These are phyloP conservation scores for Zootermopsis nevadensis DNA, from an alignment of 2,888 invertebrate species.

Conservation along the genomic window DNA sequence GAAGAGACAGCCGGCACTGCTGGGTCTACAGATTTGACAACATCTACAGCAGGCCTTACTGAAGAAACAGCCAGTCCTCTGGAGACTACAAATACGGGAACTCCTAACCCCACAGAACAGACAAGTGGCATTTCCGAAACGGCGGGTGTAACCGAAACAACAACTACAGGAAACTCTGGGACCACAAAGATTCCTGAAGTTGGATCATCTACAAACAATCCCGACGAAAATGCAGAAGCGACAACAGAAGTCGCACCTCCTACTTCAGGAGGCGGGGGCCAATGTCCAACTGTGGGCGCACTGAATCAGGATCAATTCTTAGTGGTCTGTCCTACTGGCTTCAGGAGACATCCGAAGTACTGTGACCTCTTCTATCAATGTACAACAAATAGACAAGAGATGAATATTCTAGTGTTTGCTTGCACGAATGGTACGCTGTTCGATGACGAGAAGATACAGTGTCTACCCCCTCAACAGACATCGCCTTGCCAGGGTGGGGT, in stretches of 20 bases:
- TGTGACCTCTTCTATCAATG: constrained; percentile 89
- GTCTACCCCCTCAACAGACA: constrained; percentile 71
- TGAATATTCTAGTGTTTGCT: constrained; percentile 79
- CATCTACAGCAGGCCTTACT: constrained; percentile 40
- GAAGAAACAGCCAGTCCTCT: constrained; percentile 42
- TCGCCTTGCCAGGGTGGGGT: constrained; percentile 65
- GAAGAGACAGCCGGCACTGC: constrained; percentile 53
- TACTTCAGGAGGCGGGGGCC: constrained; percentile 34
- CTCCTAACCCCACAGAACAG: constrained; percentile 47
- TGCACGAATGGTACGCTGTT: constrained; percentile 84
- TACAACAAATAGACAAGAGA: constrained; percentile 72
- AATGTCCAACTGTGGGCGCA: constrained; percentile 59
- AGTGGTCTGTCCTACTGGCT: constrained; percentile 84
- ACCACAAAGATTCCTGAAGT: constrained; percentile 50
- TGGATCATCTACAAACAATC: constrained; percentile 53
- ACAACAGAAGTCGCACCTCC: constrained; percentile 51
- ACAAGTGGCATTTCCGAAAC: constrained; percentile 44
- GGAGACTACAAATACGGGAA: constrained; percentile 6
- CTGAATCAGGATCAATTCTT: constrained; percentile 77
- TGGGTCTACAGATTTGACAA: constrained; percentile 35
- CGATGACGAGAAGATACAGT: constrained; percentile 78
- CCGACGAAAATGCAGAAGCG: constrained; percentile 52
- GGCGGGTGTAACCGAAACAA: constrained; percentile 48
- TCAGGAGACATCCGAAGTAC: constrained; percentile 83
- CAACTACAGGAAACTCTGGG: constrained; percentile 53